Base-by-base conservation (phyloP, 2,113 vertebrate species). In the Ailurus styani region DNA sequence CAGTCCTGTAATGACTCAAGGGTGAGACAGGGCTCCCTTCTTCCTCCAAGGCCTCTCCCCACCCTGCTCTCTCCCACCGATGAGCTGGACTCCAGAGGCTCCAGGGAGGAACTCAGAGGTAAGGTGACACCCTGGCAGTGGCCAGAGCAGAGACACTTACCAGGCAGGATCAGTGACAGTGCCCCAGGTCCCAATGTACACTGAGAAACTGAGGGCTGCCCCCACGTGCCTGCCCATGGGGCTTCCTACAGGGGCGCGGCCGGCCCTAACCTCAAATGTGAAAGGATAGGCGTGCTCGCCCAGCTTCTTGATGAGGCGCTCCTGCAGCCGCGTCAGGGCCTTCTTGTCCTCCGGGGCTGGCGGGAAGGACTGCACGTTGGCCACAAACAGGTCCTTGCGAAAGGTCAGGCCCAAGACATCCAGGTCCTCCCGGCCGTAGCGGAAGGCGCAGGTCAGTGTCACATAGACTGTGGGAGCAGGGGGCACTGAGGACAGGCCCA, bases 401-500 rank as follows among this genome's bases (percentile, higher is more conserved):
- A 99, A 99, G 1, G 99, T 99, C 98, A 99, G 93, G 1, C 99
- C 99, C 87, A 99, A 98, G 85, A 99, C 99, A 2, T 99, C 99
- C 98, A 99, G 96, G 96, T 99, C 99, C 98, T 99, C 99, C 0
- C 99, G 99, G 52, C 99, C 99, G 0, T 99, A 99, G 54, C 99
- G 99, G 98, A 99, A 99, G 7, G 99, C 99, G 77, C 99, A 99
- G 23, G 99, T 99, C 99, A 99, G 86, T 0, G 99, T 99, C 95
- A 99, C 99, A 0, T 99, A 99, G 37, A 99, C 99, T 99, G 96
- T 57, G 75, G 94, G 21, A 97, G 78, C 25, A 40, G 37, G 3
- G 34, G 14, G 4, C 6, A 7, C 82, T 94, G 57, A 96, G 84
- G 23, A 40, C 7, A 14, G 18, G 37, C 68, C 42, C 57, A 27